These are phyloP conservation scores for Lordiphosa clarofinis DNA, from an alignment of 1,140 invertebrate genomes.

Conservation along the genomic window DNA sequence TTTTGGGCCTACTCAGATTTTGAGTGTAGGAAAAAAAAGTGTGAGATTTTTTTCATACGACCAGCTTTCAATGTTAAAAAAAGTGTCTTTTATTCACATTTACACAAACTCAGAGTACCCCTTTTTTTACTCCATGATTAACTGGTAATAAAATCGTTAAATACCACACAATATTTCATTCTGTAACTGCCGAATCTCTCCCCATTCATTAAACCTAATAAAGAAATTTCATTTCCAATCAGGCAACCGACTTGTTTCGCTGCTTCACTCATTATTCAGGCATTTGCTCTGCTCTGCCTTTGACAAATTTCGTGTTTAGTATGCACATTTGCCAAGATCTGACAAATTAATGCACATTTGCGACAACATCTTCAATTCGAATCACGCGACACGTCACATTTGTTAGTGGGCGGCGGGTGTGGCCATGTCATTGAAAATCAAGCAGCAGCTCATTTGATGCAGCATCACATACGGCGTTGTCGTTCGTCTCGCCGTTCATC, in stretches of 20 bases:
- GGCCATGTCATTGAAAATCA: conserved; percentile 61
- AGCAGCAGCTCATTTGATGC: conserved; percentile 55
- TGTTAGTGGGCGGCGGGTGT: conserved; percentile 4
- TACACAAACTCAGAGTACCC: too few species aligned
- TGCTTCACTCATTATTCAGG: conserved; percentile 53
- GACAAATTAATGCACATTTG: conserved; percentile 73
- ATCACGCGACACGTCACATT: conserved; percentile 65
- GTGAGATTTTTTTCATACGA: too few species aligned
- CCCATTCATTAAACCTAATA: too few species aligned
- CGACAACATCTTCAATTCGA: conserved; percentile 69
- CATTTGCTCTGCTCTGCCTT: conserved; percentile 37
- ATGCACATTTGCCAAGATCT: conserved; percentile 49
- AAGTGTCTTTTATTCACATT: too few species aligned
- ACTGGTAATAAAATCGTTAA: too few species aligned
- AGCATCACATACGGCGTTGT: conserved; percentile 16
- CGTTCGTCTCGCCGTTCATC: background rate
- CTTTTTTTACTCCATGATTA: too few species aligned
- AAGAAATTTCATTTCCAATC: conserved; percentile 16
- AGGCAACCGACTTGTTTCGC: background rate
- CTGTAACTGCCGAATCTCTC: too few species aligned
- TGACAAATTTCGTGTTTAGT: conserved; percentile 50
- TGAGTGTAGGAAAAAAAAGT: too few species aligned
- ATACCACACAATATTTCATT: too few species aligned
- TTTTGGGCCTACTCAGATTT: too few species aligned
- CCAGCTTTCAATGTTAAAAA: too few species aligned